Percentiles rank a stretch among this genome's conserved stretches.
Evolutionary conservation across 2,797 vertebrate genomes (phyloP).

Genomic region (Sebastes oblongus): DNA sequence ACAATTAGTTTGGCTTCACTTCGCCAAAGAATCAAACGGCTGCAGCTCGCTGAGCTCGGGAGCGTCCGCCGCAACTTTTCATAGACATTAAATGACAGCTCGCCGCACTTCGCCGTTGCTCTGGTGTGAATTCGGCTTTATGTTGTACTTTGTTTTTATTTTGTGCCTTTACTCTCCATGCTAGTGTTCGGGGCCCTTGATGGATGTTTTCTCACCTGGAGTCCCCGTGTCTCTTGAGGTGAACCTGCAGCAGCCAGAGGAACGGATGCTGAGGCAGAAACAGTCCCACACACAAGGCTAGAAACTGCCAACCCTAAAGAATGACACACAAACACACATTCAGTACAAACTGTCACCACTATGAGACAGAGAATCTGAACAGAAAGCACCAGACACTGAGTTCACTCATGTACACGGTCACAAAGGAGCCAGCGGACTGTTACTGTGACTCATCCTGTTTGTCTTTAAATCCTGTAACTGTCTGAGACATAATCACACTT

Average conservation of each 20-base stretch:
- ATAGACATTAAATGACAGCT: accelerated
- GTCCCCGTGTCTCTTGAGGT: conserved; percentile 92
- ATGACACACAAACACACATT: conserved; percentile 31
- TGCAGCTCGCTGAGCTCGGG: too few species aligned
- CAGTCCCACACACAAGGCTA: conserved; percentile 93
- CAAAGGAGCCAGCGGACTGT: background rate
- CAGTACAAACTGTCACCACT: background rate
- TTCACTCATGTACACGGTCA: background rate
- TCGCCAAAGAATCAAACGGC: too few species aligned
- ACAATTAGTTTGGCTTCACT: too few species aligned
- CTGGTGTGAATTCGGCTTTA: too few species aligned
- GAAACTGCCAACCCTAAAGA: conserved; percentile 94
- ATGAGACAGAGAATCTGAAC: background rate
- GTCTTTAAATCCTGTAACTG: background rate
- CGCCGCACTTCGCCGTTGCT: too few species aligned
- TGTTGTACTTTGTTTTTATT: background rate
- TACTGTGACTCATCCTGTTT: conserved; percentile 1
- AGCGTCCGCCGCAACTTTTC: too few species aligned
- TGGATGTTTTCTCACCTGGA: conserved; percentile 82
- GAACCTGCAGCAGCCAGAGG: conserved; percentile 93
- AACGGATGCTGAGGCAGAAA: conserved; percentile 96
- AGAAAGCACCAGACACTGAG: background rate
- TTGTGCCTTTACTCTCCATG: background rate
- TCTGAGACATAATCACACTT: background rate
- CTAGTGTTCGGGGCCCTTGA: background rate